phyloP scores from a whole-genome alignment of 92 coral and sea anemone genomes.

The Scolanthus callimorphus region DNA sequence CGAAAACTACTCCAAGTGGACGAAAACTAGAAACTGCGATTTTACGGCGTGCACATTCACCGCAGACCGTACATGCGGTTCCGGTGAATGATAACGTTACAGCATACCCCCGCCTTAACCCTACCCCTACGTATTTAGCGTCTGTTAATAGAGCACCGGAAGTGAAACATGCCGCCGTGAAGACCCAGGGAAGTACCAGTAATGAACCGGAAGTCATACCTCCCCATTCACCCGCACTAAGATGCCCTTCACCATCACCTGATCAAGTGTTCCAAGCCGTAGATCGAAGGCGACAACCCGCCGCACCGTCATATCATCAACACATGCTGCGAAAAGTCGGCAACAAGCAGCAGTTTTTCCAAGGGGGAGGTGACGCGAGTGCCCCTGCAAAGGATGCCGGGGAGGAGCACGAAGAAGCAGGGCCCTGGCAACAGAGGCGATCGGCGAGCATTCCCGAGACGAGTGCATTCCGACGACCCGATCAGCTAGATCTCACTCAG shows the following conservation, averaged over 20 bases:
- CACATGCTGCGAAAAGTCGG: constrained; percentile 88
- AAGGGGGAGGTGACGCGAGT: constrained; percentile 34
- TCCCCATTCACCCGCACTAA: constrained; percentile 39
- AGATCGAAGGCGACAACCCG: constrained; percentile 97
- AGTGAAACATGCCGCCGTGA: constrained; percentile 51
- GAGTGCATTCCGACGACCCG: constrained; percentile 13
- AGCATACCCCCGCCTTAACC: constrained; percentile 61
- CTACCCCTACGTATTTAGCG: constrained; percentile 50
- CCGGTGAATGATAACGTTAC: constrained; percentile 66
- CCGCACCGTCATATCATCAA: constrained; percentile 96
- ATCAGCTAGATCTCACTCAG: constrained; percentile 42
- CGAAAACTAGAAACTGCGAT: constrained; percentile 87
- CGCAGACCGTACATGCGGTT: constrained; percentile 78
- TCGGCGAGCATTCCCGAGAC: constrained; percentile 33
- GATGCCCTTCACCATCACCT: constrained; percentile 84
- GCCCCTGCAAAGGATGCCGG: constrained; percentile 13
- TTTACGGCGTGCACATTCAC: constrained; percentile 74
- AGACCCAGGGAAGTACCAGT: constrained; percentile 48
- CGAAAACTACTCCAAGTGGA: constrained; percentile 74
- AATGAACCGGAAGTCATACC: constrained; percentile 56
- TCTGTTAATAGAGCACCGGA: constrained; percentile 60
- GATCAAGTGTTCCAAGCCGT: constrained; percentile 94
- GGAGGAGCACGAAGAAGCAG: constrained; percentile 17
- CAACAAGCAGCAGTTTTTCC: constrained; percentile 68
- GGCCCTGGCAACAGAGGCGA: constrained; percentile 27